These are phyloP conservation scores for Drosophila truncata DNA, from an alignment of 1,140 invertebrate species.

Conservation along the genomic window DNA sequence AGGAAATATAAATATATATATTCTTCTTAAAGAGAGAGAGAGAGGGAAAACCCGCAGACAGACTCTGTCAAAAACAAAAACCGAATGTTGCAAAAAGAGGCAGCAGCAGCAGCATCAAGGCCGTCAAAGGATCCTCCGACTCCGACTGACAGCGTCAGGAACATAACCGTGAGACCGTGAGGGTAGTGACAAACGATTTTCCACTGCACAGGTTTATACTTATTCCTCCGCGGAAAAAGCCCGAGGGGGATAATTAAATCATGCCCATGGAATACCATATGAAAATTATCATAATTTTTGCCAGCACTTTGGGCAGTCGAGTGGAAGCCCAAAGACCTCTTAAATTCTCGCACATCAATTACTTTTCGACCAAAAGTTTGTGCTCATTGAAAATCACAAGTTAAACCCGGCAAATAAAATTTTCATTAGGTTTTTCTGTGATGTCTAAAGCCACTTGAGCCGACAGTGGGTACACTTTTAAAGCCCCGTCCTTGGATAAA, in stretches of 20 bases:
- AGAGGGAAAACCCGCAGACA: slow-evolving; percentile 32
- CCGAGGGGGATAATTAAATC: slow-evolving; percentile 36
- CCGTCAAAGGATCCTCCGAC: slow-evolving; percentile 34
- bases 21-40: slow-evolving; percentile 5
- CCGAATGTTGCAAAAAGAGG: slow-evolving; percentile 20
- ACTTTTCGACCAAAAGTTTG: neutral
- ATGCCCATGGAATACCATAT: slow-evolving; percentile 19
- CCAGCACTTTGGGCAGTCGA: slow-evolving; percentile 30
- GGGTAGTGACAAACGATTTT: slow-evolving; percentile 52
- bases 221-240: neutral
- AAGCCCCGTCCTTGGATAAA: slow-evolving; percentile 35
- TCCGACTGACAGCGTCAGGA: slow-evolving; percentile 29
- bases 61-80: slow-evolving; percentile 52
- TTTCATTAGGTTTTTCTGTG: slow-evolving; percentile 16
- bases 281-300: slow-evolving; percentile 42
- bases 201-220: slow-evolving; percentile 16
- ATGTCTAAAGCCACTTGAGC: slow-evolving; percentile 34
- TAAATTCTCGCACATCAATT: slow-evolving; percentile 10
- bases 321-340: slow-evolving; percentile 8
- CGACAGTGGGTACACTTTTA: slow-evolving; percentile 20
- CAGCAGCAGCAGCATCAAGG: slow-evolving; percentile 2
- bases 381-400: slow-evolving; percentile 19
- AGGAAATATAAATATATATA: slow-evolving; percentile 28
- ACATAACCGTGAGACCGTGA: slow-evolving; percentile 15
- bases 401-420: slow-evolving; percentile 11